phyloP scores from a whole-genome alignment of 2,888 invertebrate genomes.

The Synergus laeviventris region DNA sequence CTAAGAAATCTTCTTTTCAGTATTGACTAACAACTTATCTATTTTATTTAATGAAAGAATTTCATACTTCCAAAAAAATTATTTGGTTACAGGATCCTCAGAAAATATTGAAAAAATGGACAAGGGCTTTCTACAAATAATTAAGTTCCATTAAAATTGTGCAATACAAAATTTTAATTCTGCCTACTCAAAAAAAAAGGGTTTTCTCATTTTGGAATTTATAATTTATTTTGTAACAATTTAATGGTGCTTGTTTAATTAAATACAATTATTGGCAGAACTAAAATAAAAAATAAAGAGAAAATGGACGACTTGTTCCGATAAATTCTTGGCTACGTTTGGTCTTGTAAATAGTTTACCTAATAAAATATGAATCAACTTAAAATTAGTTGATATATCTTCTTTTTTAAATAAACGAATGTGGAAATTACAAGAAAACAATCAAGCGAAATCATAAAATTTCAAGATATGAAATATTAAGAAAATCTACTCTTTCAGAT shows the following conservation, averaged over 20 bases:
- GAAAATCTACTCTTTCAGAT: too few relatives aligned
- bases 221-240: background rate
- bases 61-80: background rate
- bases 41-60: background rate
- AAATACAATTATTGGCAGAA: too few relatives aligned
- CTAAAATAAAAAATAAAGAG: background rate
- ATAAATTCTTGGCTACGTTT: constrained; percentile 34
- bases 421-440: background rate
- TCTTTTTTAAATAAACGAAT: background rate
- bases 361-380: background rate
- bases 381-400: background rate
- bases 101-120: background rate
- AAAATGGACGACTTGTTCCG: background rate
- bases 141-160: background rate
- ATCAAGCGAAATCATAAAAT: background rate
- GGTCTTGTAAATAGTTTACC: constrained; percentile 4
- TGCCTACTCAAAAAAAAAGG: background rate
- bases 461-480: background rate
- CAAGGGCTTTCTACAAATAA: background rate
- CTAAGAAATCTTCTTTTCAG: constrained; percentile 23
- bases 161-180: too few relatives aligned
- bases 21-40: constrained; percentile 5
- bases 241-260: too few relatives aligned
- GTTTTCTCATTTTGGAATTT: too few relatives aligned
- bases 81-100: background rate